Percentiles rank a stretch among this genome's conserved stretches.
phyloP scores from a whole-genome alignment of 2,797 vertebrate genomes.

The Peromyscus attwateri region DNA sequence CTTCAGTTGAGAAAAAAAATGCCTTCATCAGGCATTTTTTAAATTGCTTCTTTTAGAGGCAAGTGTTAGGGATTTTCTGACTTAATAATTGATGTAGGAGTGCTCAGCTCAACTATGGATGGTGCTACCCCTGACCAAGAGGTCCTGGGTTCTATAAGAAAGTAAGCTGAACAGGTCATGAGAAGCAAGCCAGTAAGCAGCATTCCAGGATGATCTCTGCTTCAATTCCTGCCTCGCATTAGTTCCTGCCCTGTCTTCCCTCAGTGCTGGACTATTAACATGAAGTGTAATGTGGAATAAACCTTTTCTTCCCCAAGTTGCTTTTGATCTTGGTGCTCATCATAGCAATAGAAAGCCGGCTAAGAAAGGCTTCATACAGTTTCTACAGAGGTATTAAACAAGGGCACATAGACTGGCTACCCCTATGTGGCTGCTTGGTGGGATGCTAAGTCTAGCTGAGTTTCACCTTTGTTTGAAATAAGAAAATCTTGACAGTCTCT shows the following conservation, averaged over 20 bases:
- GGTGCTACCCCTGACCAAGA: background rate
- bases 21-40: background rate
- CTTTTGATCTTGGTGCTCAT: background rate
- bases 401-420: background rate
- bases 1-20: background rate
- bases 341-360: background rate
- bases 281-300: background rate
- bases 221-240: background rate
- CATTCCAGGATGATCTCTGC: background rate
- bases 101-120: background rate
- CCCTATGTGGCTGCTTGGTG: background rate
- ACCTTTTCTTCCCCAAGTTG: background rate
- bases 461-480: constrained; percentile 52
- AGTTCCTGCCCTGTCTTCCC: background rate
- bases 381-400: constrained; percentile 19
- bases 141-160: background rate
- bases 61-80: background rate
- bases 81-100: background rate
- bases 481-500: constrained; percentile 30
- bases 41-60: background rate
- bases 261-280: background rate
- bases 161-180: background rate
- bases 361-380: background rate
- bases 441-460: background rate
- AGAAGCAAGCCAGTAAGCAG: background rate